Base-by-base conservation (phyloP, 2,888 invertebrate genomes). In the Penaeus monodon region DNA sequence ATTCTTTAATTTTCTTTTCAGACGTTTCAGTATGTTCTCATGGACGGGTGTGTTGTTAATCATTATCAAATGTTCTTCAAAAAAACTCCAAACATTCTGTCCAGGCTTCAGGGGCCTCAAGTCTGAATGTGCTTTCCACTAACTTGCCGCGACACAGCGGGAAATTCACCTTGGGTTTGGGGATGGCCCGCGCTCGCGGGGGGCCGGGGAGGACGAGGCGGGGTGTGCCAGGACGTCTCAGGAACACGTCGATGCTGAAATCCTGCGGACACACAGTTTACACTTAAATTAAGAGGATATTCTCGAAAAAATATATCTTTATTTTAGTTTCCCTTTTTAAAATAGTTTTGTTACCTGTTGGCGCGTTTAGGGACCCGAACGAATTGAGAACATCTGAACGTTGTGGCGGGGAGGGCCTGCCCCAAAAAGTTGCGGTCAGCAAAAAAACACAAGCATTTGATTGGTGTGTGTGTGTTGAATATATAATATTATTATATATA, bases 341-440 rank as follows among this genome's bases (percentile, higher is more conserved):
- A 44, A 77, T 57, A 17, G 8, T 29, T 10, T 12, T 4, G 68
- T 81, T 57, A 81, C 81, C 81, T 81, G 29, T 70, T 70, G 22
- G 68, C 81, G 81, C 68, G 22, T 70, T 81, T 20, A 81, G 29
- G 81, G 70, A 70, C 22, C 81, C 81, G 14, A 81, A 81, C 3
- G 81, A 64, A 70, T 81, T 81, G 68, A 81, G 70, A 70, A 70
- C 81, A 81, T 81, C 33, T 81, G 81, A 1, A 81, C 81, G 57
- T 73, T 68, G 57, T 57, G 27, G 49, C 70, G n/a, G 10, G 81
- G 73, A 27, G 38, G 68, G 14, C 70, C 81, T 81, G 73, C 0
- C 20, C 1, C 3, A 24, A 24, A 78, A 63, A 17, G 38, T 38
- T 8, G 38, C 38, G 7, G 8, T 38, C 8, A 38, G 38, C 8